These are phyloP conservation scores for Gasterosteus aculeatus DNA, from an alignment of 2,113 vertebrate genomes.

Conservation along the genomic window DNA sequence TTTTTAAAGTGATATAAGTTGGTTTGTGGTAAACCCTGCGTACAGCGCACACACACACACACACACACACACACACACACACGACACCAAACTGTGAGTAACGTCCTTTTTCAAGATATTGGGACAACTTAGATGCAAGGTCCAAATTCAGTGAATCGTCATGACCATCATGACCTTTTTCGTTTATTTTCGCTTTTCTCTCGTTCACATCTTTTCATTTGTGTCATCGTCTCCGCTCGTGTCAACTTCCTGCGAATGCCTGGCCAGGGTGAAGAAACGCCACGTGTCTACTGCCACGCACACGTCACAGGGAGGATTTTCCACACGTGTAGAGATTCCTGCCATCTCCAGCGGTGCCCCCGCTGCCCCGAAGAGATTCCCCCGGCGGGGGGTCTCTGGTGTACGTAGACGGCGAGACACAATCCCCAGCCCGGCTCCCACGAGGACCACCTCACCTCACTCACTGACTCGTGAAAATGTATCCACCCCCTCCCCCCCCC, in stretches of 20 bases:
- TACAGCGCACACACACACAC: neutral
- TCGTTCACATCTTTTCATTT: constrained; percentile 18
- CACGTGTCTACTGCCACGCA: constrained; percentile 13
- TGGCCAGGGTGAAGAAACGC: constrained; percentile 28
- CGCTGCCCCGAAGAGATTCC: neutral
- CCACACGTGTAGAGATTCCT: constrained; percentile 1
- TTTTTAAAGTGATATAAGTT: neutral
- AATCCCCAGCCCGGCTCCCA: constrained; percentile 12
- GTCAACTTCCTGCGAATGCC: constrained; percentile 18
- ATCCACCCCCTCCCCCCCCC: constrained; percentile 1
- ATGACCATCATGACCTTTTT: no score
- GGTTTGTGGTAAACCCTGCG: neutral
- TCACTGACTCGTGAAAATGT: neutral
- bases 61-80: neutral
- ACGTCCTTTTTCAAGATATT: no score
- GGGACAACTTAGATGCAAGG: neutral
- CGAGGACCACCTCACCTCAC: neutral
- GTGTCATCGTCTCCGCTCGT: neutral
- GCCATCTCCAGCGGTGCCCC: neutral
- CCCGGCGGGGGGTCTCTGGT: neutral
- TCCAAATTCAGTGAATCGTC: neutral
- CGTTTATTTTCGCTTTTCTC: neutral
- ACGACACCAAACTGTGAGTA: constrained; percentile 1
- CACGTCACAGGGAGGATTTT: constrained; percentile 7
- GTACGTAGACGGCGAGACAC: neutral